Evolutionary conservation across 1,140 invertebrate species (phyloP).

Genomic region (Aphelenchoides avenae): DNA sequence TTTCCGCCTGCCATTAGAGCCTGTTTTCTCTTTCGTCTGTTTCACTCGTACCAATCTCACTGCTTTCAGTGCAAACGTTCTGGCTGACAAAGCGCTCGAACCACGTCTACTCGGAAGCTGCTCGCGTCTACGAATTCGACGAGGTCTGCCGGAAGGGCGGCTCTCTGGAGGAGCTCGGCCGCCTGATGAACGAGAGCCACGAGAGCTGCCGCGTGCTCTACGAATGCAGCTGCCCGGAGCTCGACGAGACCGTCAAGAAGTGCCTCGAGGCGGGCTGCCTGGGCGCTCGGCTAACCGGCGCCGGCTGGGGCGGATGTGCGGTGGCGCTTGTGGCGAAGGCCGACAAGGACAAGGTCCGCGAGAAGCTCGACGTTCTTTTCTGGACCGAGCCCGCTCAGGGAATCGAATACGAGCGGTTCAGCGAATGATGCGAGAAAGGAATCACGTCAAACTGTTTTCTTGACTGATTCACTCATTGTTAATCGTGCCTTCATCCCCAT

Average conservation of each 20-base stretch:
- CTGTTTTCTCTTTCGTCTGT: constrained; percentile 16
- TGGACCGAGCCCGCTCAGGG: constrained; percentile 46
- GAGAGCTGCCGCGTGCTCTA: constrained; percentile 77
- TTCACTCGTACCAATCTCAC: too few relatives aligned
- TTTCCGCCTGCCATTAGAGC: too few relatives aligned
- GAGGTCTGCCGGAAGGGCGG: constrained; percentile 65
- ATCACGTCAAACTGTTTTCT: too few relatives aligned
- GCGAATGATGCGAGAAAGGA: background rate
- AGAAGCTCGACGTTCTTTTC: constrained; percentile 38
- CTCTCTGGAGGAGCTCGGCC: constrained; percentile 69
- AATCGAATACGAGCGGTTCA: constrained; percentile 33
- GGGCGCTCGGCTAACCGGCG: constrained; percentile 76
- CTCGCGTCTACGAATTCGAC: constrained; percentile 73
- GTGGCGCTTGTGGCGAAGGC: constrained; percentile 71
- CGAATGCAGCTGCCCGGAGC: constrained; percentile 81
- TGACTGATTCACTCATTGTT: too few relatives aligned
- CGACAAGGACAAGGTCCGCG: constrained; percentile 65
- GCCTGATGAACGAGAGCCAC: constrained; percentile 84
- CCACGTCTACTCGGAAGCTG: constrained; percentile 77
- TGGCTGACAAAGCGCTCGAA: constrained; percentile 76
- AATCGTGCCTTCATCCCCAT: too few relatives aligned
- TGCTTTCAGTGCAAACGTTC: constrained; percentile 65
- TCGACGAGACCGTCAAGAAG: constrained; percentile 77
- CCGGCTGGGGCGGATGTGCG: constrained; percentile 88
- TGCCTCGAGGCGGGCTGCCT: constrained; percentile 71